Evolutionary conservation across 2,113 vertebrate genomes (phyloP), one percentile per base, ranked within the genome.

Genomic region (Hepsetus odoe): DNA sequence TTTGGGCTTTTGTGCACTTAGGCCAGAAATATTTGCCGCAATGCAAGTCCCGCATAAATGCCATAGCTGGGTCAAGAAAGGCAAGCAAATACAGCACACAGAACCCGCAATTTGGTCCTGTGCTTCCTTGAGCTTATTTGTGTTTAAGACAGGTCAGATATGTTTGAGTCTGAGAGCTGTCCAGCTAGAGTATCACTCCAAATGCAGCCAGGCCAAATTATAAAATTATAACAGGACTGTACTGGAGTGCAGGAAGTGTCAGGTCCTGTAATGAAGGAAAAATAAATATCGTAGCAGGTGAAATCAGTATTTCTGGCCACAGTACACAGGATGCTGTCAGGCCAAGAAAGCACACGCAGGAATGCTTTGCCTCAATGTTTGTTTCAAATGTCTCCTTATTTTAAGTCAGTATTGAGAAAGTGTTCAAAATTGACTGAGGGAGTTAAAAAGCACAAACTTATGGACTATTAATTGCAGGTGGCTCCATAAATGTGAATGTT

Each of bases 221-320:
- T 62, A 56, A 85, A 72, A 65, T 78, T 75, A 58, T 68, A 59
- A 84, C 70, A 61, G 76, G 77, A 72, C 80, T 84, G 69, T 69
- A 77, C 71, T 85, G 59, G 49, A 24, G 26, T 76, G 69, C 82
- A 87, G 86, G 85, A 89, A 90, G 82, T 84, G 85, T 89, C 68
- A 35, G 70, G 73, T 80, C 75, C 81, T 89, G 76, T 90, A 90
- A 92, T 90, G 86, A 85, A 74, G 84, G 77, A 84, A 74, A 83
- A 75, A 88, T 86, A 87, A 82, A 89, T 83, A 89, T 85, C 86
- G 79, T 85, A 85, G 82, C 85, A 84, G 85, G 87, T 83, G 81
- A 59, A 84, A 78, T 68, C 44, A 78, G 80, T 82, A 87, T 87
- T 90, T 86, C 85, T 79, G 3, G 9, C 13, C 5, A 35, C 32